Percentiles rank a stretch among this genome's conserved stretches.
Evolutionary conservation across 1,140 invertebrate species (phyloP).

Genomic region (Prorops nasuta): DNA sequence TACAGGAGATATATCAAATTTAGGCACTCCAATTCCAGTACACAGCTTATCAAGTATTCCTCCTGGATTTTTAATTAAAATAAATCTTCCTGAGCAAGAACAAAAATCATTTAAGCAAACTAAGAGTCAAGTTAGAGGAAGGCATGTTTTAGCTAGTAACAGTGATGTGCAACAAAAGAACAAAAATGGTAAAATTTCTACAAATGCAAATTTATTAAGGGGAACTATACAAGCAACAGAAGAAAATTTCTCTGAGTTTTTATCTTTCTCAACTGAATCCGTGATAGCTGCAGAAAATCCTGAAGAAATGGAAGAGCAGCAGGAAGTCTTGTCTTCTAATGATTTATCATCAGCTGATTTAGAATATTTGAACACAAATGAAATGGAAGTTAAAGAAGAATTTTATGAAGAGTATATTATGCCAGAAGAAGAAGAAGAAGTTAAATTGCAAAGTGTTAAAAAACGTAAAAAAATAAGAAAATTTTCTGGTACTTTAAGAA

Average conservation of each 20-base stretch:
- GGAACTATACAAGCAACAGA: slow-evolving; percentile 5
- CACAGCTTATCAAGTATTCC: slow-evolving; percentile 52
- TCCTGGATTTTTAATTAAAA: slow-evolving; percentile 52
- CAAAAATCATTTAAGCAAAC: slow-evolving; percentile 3
- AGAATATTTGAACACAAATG: slow-evolving; percentile 13
- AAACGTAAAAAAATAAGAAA: slow-evolving; percentile 11
- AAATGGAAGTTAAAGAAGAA: slow-evolving; percentile 16
- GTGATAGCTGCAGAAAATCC: slow-evolving; percentile 1
- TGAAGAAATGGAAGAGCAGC: slow-evolving; percentile 4
- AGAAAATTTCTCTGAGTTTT: slow-evolving; percentile 19
- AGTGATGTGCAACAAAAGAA: slow-evolving; percentile 1
- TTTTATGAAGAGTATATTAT: slow-evolving; percentile 16
- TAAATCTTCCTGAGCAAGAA: slow-evolving; percentile 47
- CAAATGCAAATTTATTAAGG: slow-evolving; percentile 5
- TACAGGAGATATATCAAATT: slow-evolving; percentile 45
- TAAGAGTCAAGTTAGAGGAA: not conserved
- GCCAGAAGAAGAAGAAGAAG: not conserved
- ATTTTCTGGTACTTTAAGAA: slow-evolving; percentile 28
- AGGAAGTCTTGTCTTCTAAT: not conserved
- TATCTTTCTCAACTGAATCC: slow-evolving; percentile 16
- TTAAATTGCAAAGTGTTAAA: slow-evolving; percentile 6
- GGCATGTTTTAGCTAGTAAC: not conserved
- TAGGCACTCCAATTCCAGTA: slow-evolving; percentile 51
- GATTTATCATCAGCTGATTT: slow-evolving; percentile 9
- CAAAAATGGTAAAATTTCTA: slow-evolving; percentile 11